Evolutionary conservation across 2,797 vertebrate genomes (phyloP).

Genomic region (Lacerta agilis): DNA sequence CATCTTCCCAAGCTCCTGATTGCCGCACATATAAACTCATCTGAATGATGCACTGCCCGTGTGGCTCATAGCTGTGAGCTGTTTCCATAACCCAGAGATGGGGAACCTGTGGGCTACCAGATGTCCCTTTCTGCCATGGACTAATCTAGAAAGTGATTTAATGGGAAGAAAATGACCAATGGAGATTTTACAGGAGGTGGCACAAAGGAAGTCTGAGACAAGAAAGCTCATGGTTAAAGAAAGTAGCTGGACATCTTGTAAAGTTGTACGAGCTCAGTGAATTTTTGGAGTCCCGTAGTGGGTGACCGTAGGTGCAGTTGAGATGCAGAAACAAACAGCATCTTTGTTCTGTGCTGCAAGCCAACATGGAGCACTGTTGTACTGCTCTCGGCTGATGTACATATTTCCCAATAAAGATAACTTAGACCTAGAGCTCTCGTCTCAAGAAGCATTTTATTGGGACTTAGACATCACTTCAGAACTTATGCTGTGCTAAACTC

Average conservation of each 20-base stretch:
- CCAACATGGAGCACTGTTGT: too few relatives aligned
- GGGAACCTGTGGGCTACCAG: too few relatives aligned
- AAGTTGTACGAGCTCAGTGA: neutral
- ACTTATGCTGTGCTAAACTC: too few relatives aligned
- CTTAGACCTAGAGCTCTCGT: too few relatives aligned
- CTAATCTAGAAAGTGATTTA: slow-evolving; percentile 15
- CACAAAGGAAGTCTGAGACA: neutral
- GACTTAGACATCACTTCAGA: too few relatives aligned
- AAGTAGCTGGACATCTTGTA: neutral
- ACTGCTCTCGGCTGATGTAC: too few relatives aligned
- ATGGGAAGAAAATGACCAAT: neutral
- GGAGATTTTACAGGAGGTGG: neutral
- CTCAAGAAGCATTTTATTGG: too few relatives aligned
- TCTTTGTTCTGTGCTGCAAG: too few relatives aligned
- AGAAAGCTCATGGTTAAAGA: neutral
- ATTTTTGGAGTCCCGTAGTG: neutral
- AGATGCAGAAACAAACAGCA: neutral
- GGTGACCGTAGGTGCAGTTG: neutral
- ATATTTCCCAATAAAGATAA: too few relatives aligned
- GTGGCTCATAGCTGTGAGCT: neutral
- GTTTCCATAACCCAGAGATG: neutral
- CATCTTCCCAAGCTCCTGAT: neutral
- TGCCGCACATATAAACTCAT: neutral
- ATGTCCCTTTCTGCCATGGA: neutral
- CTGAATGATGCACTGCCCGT: neutral